Percentiles rank a stretch among this genome's conserved stretches.
Evolutionary conservation across 1,140 invertebrate species (phyloP).

Genomic region (Leucophenga varia): DNA sequence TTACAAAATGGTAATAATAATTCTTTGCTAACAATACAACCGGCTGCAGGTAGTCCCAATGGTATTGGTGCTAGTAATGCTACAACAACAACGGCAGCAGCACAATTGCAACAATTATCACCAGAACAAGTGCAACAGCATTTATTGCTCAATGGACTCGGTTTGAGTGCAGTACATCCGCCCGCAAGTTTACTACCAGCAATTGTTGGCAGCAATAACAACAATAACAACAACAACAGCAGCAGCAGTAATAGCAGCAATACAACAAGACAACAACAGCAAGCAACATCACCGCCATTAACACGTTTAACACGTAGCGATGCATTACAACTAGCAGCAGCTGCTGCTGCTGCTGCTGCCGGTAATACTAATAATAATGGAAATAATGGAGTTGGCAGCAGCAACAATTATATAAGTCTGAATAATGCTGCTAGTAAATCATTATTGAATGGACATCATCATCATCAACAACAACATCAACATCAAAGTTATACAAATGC

Average conservation of each 20-base stretch:
- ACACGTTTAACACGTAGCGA: too few species aligned
- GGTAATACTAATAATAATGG: not conserved
- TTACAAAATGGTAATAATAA: slow-evolving; percentile 29
- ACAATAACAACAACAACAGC: slow-evolving; percentile 10
- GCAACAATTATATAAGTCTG: slow-evolving; percentile 3
- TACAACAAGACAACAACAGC: slow-evolving; percentile 4
- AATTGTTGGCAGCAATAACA: not conserved
- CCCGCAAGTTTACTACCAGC: slow-evolving; percentile 21
- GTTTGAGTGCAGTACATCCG: slow-evolving; percentile 40
- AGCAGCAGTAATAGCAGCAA: slow-evolving; percentile 4
- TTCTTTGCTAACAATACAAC: not conserved
- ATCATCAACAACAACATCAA: slow-evolving; percentile 21
- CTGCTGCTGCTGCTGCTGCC: not conserved
- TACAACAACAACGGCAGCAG: slow-evolving; percentile 10
- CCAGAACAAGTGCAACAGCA: slow-evolving; percentile 45
- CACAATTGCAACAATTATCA: slow-evolving; percentile 17
- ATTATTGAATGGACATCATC: slow-evolving; percentile 30
- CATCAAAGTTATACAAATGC: slow-evolving; percentile 6
- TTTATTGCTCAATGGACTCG: slow-evolving; percentile 37
- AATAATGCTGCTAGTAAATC: slow-evolving; percentile 25
- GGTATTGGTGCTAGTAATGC: too few species aligned
- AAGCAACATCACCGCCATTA: not conserved
- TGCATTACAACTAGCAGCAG: not conserved
- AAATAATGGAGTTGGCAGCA: too few species aligned
- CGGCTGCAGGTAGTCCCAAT: not conserved